Percentiles rank a stretch among this genome's conserved stretches.
phyloP scores from a whole-genome alignment of 1,140 invertebrate genomes.

The Caenorhabditis inopinata region DNA sequence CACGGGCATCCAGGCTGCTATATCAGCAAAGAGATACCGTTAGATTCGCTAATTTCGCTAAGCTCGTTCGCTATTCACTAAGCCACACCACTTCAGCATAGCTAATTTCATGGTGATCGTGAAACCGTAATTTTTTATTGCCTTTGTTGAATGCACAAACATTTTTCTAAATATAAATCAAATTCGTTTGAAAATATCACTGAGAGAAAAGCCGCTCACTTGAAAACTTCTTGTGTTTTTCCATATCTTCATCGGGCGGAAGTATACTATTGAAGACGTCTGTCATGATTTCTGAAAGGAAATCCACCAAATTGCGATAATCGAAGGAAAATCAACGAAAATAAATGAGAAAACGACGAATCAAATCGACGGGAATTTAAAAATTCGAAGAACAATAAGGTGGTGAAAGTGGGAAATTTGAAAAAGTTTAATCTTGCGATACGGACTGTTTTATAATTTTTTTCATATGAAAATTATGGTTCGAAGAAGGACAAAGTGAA shows the following conservation, averaged over 20 bases:
- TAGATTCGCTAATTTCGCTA: too few relatives aligned
- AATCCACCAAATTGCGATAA: background rate
- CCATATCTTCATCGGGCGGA: conserved; percentile 37
- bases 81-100: background rate
- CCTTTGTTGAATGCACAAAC: too few relatives aligned
- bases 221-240: conserved; percentile 25
- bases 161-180: too few relatives aligned
- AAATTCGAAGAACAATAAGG: background rate
- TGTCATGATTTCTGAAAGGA: background rate
- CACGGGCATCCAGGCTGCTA: too few relatives aligned
- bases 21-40: too few relatives aligned
- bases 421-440: too few relatives aligned
- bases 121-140: background rate
- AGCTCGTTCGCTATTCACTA: too few relatives aligned
- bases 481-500: too few relatives aligned
- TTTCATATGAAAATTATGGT: too few relatives aligned
- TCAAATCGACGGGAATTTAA: background rate
- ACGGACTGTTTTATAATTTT: too few relatives aligned
- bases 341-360: background rate
- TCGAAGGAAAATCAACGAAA: background rate
- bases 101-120: background rate
- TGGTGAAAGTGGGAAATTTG: too few relatives aligned
- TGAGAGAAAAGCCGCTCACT: conserved; percentile 1
- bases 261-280: conserved; percentile 20
- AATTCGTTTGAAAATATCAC: background rate